phyloP scores from a whole-genome alignment of 1,140 invertebrate species.

The Drosophila sturtevanti region DNA sequence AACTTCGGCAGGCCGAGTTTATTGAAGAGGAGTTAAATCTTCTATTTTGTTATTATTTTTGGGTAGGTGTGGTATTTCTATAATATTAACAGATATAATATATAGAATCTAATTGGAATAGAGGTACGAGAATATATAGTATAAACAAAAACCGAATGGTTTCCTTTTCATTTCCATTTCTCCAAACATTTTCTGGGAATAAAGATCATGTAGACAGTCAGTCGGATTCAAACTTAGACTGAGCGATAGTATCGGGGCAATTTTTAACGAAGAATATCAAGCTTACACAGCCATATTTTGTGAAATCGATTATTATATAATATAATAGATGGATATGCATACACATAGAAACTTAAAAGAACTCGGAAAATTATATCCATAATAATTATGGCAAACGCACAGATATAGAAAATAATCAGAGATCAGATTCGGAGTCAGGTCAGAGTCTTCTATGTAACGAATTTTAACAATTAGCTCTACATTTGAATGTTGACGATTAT shows the following conservation, averaged over 20 bases:
- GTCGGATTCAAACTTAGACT: neutral
- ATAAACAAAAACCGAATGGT: neutral
- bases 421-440: too few species aligned
- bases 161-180: neutral
- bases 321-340: neutral
- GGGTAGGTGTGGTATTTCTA: neutral
- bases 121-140: neutral
- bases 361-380: slow-evolving; percentile 10
- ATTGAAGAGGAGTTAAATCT: neutral
- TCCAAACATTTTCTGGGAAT: neutral
- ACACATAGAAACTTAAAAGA: neutral
- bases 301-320: neutral
- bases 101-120: neutral
- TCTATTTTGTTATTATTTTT: neutral
- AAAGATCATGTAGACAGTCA: neutral
- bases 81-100: neutral
- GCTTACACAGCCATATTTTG: neutral
- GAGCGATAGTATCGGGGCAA: neutral
- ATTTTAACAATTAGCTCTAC: slow-evolving; percentile 17
- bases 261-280: neutral
- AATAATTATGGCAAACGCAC: neutral
- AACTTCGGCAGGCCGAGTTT: neutral
- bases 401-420: neutral
- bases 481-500: slow-evolving; percentile 10
- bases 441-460: slow-evolving; percentile 6